Evolutionary conservation across 1,140 invertebrate species (phyloP).

Genomic region (Latrodectus geometricus): DNA sequence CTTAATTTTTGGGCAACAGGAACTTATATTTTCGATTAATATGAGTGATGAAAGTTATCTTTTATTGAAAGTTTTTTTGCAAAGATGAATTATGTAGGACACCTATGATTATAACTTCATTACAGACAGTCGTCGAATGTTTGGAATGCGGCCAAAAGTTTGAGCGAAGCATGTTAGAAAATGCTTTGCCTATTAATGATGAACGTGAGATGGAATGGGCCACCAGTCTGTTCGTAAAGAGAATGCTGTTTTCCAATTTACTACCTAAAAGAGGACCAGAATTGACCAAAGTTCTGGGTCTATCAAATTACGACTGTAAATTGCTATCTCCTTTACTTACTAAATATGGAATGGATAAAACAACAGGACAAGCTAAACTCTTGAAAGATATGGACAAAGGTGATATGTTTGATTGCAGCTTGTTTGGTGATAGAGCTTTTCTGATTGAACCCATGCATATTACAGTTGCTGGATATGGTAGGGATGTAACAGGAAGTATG

Average conservation of each 20-base stretch:
- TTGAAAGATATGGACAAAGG: conserved; percentile 69
- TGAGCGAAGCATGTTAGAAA: conserved; percentile 64
- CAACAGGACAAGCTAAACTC: conserved; percentile 68
- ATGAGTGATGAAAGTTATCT: conserved; percentile 8
- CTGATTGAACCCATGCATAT: conserved; percentile 70
- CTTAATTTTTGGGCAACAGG: background rate
- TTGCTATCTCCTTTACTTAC: conserved; percentile 71
- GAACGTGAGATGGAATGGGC: conserved; percentile 64
- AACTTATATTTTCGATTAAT: background rate
- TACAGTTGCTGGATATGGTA: conserved; percentile 70
- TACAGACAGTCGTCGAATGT: conserved; percentile 69
- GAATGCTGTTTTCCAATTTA: conserved; percentile 65
- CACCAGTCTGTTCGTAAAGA: conserved; percentile 66
- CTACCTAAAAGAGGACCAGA: conserved; percentile 68
- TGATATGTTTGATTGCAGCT: conserved; percentile 70
- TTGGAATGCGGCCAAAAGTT: conserved; percentile 69
- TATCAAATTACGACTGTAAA: conserved; percentile 72
- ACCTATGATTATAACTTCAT: conserved; percentile 67
- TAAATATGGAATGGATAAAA: conserved; percentile 71
- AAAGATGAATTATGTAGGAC: conserved; percentile 68
- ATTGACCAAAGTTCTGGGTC: conserved; percentile 68
- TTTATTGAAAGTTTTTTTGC: conserved; percentile 63
- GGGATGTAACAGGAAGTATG: conserved; percentile 69
- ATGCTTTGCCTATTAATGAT: conserved; percentile 66
- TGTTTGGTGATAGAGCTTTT: conserved; percentile 70